Conservation (phyloP, 2,888 invertebrate species). For the Timema podura region DNA sequence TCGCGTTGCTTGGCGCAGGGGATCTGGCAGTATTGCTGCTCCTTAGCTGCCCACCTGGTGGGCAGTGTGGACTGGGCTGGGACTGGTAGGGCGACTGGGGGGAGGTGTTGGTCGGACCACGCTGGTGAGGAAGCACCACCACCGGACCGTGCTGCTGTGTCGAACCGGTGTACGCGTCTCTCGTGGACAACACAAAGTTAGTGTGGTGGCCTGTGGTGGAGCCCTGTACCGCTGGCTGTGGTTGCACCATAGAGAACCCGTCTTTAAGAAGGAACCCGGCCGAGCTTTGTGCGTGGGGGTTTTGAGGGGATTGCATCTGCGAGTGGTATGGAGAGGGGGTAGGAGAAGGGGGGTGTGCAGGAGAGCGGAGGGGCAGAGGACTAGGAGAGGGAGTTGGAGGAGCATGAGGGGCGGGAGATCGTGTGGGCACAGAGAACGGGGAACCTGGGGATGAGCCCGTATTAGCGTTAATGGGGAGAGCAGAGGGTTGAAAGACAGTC, state of each 20-base stretch:
- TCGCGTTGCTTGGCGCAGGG: slow-evolving; percentile 12
- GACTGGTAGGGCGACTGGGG: slow-evolving; percentile 22
- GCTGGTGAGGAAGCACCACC: slow-evolving; percentile 23
- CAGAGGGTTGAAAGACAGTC: slow-evolving; percentile 21
- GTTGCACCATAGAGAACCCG: slow-evolving; percentile 3
- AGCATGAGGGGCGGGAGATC: slow-evolving; percentile 29
- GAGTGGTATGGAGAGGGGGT: slow-evolving; percentile 27
- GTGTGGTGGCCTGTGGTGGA: neutral
- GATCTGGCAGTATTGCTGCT: slow-evolving; percentile 2
- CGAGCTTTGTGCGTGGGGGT: slow-evolving; percentile 16
- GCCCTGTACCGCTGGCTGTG: neutral
- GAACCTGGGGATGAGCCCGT: slow-evolving; percentile 27
- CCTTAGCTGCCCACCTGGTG: slow-evolving; percentile 2
- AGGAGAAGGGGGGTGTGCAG: slow-evolving; percentile 30
- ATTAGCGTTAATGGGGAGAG: slow-evolving; percentile 15
- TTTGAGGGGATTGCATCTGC: slow-evolving; percentile 28
- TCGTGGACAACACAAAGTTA: slow-evolving; percentile 14
- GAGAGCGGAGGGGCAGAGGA: slow-evolving; percentile 29
- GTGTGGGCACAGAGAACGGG: slow-evolving; percentile 28
- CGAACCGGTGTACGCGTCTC: slow-evolving; percentile 18
- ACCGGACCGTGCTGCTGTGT: slow-evolving; percentile 5
- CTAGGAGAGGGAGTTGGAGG: slow-evolving; percentile 31
- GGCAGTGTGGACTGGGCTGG: slow-evolving; percentile 15
- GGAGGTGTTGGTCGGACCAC: slow-evolving; percentile 9
- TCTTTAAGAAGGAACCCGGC: slow-evolving; percentile 7